These are phyloP conservation scores for Mythimna albipuncta DNA, from an alignment of 2,888 invertebrate species.

Conservation along the genomic window DNA sequence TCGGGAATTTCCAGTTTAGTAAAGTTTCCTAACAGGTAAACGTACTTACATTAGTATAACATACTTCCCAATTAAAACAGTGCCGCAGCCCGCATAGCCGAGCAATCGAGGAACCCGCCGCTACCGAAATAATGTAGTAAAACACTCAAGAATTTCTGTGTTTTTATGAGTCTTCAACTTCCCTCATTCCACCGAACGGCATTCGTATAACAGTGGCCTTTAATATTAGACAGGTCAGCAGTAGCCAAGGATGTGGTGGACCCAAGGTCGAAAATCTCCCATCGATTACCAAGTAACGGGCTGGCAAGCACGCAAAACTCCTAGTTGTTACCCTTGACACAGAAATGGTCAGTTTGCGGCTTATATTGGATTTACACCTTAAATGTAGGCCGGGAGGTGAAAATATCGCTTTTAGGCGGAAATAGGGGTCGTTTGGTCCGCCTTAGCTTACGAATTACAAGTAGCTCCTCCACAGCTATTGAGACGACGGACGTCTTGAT, in stretches of 20 bases:
- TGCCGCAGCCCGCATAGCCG: constrained; percentile 53
- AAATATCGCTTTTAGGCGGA: constrained; percentile 75
- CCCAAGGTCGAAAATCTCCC: constrained; percentile 88
- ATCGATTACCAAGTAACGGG: constrained; percentile 83
- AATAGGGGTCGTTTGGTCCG: constrained; percentile 69
- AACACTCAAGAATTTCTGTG: constrained; percentile 51
- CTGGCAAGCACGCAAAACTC: constrained; percentile 86
- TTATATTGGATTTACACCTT: constrained; percentile 74
- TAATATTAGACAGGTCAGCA: constrained; percentile 81
- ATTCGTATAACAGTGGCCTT: constrained; percentile 69
- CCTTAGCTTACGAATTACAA: constrained; percentile 52
- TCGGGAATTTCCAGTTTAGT: constrained; percentile 12
- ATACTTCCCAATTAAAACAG: constrained; percentile 52
- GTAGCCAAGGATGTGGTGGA: constrained; percentile 82
- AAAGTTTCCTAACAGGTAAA: constrained; percentile 28
- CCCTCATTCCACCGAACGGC: constrained; percentile 50
- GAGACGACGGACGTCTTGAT: constrained; percentile 42
- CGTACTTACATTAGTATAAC: constrained; percentile 36
- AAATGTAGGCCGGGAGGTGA: constrained; percentile 79
- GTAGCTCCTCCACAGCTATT: constrained; percentile 31
- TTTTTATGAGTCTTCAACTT: constrained; percentile 49
- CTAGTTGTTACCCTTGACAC: constrained; percentile 87
- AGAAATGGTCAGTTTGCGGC: constrained; percentile 81
- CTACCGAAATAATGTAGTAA: constrained; percentile 45
- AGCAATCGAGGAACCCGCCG: constrained; percentile 36